phyloP scores from a whole-genome alignment of 2,888 invertebrate species.

The Dexiosoma caninum region DNA sequence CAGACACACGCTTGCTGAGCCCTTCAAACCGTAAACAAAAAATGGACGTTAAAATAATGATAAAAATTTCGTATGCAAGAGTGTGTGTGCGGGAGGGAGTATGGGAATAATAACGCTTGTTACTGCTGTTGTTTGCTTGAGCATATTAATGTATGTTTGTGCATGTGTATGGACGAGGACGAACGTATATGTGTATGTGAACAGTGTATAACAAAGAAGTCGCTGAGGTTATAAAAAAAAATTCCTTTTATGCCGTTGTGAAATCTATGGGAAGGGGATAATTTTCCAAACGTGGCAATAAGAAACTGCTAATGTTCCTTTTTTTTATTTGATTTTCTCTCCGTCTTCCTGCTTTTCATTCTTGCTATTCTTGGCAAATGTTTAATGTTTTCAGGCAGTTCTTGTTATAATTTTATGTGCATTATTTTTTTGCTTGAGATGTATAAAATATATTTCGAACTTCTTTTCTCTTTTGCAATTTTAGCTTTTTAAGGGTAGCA shows the following conservation, averaged over 20 bases:
- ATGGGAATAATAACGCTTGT: conserved; percentile 40
- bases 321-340: conserved; percentile 17
- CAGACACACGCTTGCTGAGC: not conserved
- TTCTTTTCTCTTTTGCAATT: conserved; percentile 2
- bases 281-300: not conserved
- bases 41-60: conserved; percentile 45
- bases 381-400: conserved; percentile 34
- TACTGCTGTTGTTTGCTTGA: conserved; percentile 53
- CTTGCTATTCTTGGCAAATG: conserved; percentile 36
- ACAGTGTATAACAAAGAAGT: conserved; percentile 56
- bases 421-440: conserved; percentile 24
- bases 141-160: not conserved
- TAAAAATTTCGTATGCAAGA: not conserved
- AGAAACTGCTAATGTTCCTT: conserved; percentile 46
- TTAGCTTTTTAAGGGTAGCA: conserved; percentile 45
- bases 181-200: conserved; percentile 18
- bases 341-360: conserved; percentile 10
- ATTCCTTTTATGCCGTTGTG: conserved; percentile 31
- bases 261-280: not conserved
- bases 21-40: conserved; percentile 33
- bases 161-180: not conserved
- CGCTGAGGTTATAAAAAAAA: conserved; percentile 61
- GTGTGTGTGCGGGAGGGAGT: conserved; percentile 20
- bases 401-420: conserved; percentile 57
- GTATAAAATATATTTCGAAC: conserved; percentile 7